Base-by-base conservation (phyloP, 92 coral and sea anemone genomes). In the Zoanthus solanderi region DNA sequence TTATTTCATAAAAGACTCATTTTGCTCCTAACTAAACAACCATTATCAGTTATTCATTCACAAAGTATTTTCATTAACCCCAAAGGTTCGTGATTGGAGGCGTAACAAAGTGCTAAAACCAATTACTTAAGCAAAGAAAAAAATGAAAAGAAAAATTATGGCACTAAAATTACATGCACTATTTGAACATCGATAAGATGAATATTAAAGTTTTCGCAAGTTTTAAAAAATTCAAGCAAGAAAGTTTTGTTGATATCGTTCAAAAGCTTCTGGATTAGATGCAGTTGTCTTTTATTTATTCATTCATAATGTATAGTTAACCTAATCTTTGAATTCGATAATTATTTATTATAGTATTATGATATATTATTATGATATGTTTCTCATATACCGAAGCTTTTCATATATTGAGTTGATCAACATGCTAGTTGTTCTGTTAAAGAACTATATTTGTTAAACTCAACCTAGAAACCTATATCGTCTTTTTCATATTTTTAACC, bases 1-100 rank as follows among this genome's bases (percentile, higher is more conserved):
- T 61, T 29, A 37, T 45, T 63, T 46, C 45, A 17, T 7, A 45
- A 63, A 65, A 14, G 58, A 79, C 57, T 42, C 18, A 13, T 45
- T 37, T 61, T 65, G 1, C n/a, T 18, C 4, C 17, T 46, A 31
- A 75, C 17, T 37, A 60, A 15, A 15, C 31, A 58, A 78, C n/a
- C 14, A 42, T 34, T 9, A 44, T 58, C 15, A 13, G 31, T 18
- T 23, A n/a, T 79, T 63, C 72, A 79, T 79, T 23, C 73, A 37
- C 42, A 44, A 79, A 63, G n/a, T 79, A 63, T 79, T 61, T 44
- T 18, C 58, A 17, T 79, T 79, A 44, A 79, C 84, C 74, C 84
- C 16, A 47, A 46, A 37, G 73, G 1, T 79, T 47, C n/a, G 5
- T 61, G 73, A 79, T 48, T 13, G 34, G 72, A n/a, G n/a, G 32